Conservation (phyloP, 92 coral and sea anemone genomes). For the Porites divaricata region DNA sequence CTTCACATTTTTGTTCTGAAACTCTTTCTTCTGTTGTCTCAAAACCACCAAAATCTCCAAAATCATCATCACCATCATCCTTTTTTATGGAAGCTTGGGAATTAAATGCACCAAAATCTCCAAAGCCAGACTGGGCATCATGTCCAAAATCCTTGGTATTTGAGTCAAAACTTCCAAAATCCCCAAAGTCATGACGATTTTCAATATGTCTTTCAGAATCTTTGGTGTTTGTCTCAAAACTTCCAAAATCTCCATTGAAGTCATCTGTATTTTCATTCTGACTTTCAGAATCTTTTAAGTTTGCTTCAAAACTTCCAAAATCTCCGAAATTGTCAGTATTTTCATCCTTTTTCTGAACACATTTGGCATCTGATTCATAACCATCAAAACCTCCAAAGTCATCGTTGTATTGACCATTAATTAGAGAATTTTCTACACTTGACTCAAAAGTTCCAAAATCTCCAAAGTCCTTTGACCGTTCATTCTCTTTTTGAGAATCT, state of each 20-base stretch:
- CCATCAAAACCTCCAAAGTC: conserved; percentile 30
- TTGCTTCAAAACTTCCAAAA: not conserved
- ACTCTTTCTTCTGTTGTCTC: conserved; percentile 8
- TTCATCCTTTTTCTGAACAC: not conserved
- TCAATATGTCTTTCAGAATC: not conserved
- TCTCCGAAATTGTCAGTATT: not conserved
- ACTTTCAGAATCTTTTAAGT: too few relatives aligned
- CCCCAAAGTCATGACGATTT: conserved; percentile 7
- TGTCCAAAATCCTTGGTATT: not conserved
- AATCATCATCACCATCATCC: conserved; percentile 29
- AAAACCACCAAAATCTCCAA: conserved; percentile 55
- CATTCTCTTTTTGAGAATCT: not conserved
- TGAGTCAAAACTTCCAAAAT: conserved; percentile 27
- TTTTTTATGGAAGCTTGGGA: not conserved
- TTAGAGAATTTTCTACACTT: not conserved
- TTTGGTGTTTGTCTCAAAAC: conserved; percentile 6
- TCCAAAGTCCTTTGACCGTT: conserved; percentile 58
- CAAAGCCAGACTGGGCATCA: conserved; percentile 7
- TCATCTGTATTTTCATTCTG: conserved; percentile 14
- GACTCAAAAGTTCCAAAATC: conserved; percentile 37
- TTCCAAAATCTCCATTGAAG: conserved; percentile 35
- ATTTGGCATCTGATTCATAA: conserved; percentile 16
- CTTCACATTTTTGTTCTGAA: not conserved
- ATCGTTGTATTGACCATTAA: conserved; percentile 2
- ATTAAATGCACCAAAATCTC: conserved; percentile 28